Base-by-base conservation (phyloP, 35 echinoderm and acorn worm genomes). In the Ophiothrix spiculata region DNA sequence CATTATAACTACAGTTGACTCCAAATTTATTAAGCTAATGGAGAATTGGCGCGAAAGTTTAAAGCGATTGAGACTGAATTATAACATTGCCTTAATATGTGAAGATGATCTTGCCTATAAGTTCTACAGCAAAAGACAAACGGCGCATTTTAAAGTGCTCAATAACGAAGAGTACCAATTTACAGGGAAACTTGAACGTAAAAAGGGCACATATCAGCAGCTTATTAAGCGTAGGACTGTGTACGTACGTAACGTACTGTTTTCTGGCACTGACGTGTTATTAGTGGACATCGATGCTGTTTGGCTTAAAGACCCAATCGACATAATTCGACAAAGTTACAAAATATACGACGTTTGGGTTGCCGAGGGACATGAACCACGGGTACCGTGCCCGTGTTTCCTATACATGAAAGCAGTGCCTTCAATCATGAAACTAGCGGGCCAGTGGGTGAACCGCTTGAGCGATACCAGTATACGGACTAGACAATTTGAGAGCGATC, bases 251-350 rank as follows among this genome's bases (percentile, higher is more conserved):
- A 19, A 49, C 19, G 42, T 49, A 10, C 42, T 49, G 19, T 49
- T 10, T 49, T 49, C 42, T 6, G 84, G 73, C 8, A 32, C 35
- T 0, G 84, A 86, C 31, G 84, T 86, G 4, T 38, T 86, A 0
- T 75, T 86, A 0, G 84, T 77, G 32, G 84, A 86, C 35, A 21
- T 86, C 10, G 84, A 86, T 39, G 32, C 84, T 39, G 84, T 86
- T 28, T 86, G 73, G 84, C 46, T 86, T 17, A 86, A 41, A 86
- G 74, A 86, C 64, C 84, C 84, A 21, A 32, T 86, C 21, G 38
- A 60, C 1, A 32, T 86, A n/a, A 86, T 86, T 32, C 40, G 84
- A 39, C 1, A 60, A 36, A 13, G 4, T 2, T 86, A 76, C 39
- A 21, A 25, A 23, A 37, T 15, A 4, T 76, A 41, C 41, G 84